Evolutionary conservation across 1,140 invertebrate species (phyloP).

Genomic region (Asbolus verrucosus): DNA sequence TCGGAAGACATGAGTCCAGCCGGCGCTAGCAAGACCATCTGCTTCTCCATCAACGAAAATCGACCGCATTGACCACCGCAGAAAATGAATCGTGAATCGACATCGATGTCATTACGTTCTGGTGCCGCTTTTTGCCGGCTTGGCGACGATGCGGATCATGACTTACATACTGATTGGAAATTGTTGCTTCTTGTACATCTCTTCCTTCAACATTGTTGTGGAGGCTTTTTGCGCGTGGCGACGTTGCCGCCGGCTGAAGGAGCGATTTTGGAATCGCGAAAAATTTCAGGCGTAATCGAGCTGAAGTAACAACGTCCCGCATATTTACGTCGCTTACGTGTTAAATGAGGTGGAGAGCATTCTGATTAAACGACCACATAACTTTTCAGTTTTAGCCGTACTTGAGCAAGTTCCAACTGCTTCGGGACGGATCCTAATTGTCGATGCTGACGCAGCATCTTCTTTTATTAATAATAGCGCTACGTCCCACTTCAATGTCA

Average conservation of each 20-base stretch:
- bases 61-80: neutral
- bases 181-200: constrained; percentile 18
- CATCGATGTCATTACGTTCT: constrained; percentile 15
- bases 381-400: constrained; percentile 34
- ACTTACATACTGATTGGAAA: constrained; percentile 33
- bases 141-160: constrained; percentile 32
- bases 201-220: neutral
- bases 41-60: constrained; percentile 16
- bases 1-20: constrained; percentile 28
- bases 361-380: constrained; percentile 23
- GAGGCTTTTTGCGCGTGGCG: neutral
- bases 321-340: constrained; percentile 23
- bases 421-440: constrained; percentile 42
- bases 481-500: constrained; percentile 36
- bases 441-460: constrained; percentile 37
- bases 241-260: too few relatives aligned
- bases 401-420: constrained; percentile 23
- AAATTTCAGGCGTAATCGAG: constrained; percentile 18
- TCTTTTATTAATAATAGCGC: constrained; percentile 33
- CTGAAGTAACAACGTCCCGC: constrained; percentile 13
- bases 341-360: constrained; percentile 38
- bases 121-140: constrained; percentile 30
- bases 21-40: constrained; percentile 13
- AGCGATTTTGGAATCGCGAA: constrained; percentile 9
- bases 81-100: constrained; percentile 29